phyloP scores from a whole-genome alignment of 1,140 invertebrate genomes.

The Pachypsylla venusta region DNA sequence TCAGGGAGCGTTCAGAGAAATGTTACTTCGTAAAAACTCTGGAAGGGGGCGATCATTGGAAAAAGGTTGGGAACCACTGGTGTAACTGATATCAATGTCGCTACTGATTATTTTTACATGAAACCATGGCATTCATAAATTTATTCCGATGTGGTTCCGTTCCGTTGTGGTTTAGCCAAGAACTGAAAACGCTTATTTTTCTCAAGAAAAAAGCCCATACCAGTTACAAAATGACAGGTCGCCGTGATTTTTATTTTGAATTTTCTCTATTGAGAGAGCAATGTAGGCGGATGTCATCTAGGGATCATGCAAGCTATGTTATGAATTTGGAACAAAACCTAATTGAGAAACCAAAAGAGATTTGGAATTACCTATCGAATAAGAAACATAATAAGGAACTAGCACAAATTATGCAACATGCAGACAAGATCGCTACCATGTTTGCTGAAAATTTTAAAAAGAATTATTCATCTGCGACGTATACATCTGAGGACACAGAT shows the following conservation, averaged over 20 bases:
- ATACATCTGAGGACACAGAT: neutral
- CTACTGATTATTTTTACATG: no score
- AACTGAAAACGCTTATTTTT: neutral
- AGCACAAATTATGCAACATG: neutral
- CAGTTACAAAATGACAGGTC: neutral
- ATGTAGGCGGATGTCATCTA: neutral
- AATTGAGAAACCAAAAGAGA: neutral
- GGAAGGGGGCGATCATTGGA: no score
- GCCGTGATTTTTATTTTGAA: neutral
- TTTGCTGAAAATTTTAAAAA: neutral
- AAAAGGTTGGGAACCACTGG: no score
- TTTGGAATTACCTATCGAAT: neutral
- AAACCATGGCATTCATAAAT: neutral
- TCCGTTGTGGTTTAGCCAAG: neutral
- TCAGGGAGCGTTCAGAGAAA: no score
- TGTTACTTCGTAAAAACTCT: no score
- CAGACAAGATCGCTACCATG: neutral
- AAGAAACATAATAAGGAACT: neutral
- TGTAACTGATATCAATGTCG: no score
- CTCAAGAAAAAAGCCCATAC: neutral
- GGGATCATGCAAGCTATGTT: neutral
- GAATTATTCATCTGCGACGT: neutral
- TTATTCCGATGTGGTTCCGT: neutral
- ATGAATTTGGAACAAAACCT: neutral
- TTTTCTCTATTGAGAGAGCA: neutral